Evolutionary conservation across 1,140 invertebrate genomes (phyloP).

Genomic region (Dreissena polymorpha): DNA sequence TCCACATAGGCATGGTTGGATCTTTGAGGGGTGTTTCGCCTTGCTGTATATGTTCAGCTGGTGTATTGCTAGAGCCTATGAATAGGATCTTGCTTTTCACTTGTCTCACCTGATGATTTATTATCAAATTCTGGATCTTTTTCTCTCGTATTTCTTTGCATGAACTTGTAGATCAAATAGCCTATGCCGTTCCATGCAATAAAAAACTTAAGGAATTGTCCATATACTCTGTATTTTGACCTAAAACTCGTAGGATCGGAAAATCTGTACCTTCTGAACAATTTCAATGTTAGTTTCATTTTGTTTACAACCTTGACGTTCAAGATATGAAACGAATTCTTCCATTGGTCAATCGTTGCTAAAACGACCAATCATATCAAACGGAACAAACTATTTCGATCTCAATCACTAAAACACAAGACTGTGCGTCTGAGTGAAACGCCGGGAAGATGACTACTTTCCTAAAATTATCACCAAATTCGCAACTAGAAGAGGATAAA

Average conservation of each 20-base stretch:
- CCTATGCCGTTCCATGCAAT: conserved; percentile 27
- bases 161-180: background rate
- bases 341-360: background rate
- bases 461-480: conserved; percentile 5
- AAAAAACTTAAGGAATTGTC: conserved; percentile 31
- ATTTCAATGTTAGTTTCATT: background rate
- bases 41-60: no score
- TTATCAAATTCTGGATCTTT: conserved; percentile 36
- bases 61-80: no score
- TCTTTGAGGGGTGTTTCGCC: no score
- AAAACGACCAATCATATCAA: background rate
- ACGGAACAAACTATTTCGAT: conserved; percentile 4
- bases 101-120: conserved; percentile 4
- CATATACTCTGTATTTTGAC: background rate
- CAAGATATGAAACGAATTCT: no score
- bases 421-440: background rate
- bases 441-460: conserved; percentile 42
- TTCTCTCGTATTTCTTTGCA: background rate
- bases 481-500: conserved; percentile 6
- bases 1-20: no score
- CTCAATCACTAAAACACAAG: background rate
- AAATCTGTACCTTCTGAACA: conserved; percentile 22
- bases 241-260: conserved; percentile 9
- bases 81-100: no score
- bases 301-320: background rate